Conservation (phyloP, 2,797 vertebrate species). For the Karalla daura region DNA sequence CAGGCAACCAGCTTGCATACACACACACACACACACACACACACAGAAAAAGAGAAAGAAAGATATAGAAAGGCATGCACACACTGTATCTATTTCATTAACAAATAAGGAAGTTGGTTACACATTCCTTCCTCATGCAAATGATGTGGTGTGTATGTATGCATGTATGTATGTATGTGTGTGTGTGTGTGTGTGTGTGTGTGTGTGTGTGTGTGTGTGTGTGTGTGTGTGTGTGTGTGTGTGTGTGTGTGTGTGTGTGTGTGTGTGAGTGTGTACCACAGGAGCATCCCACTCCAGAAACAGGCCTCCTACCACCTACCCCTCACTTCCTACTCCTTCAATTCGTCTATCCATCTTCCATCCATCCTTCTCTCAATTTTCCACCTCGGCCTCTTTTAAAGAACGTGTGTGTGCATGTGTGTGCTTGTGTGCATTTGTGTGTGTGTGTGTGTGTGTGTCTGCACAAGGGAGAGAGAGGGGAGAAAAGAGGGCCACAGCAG, state of each 20-base stretch:
- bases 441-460: not conserved
- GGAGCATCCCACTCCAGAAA: slow-evolving; percentile 11
- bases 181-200: not conserved
- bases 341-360: slow-evolving; percentile 20
- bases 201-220: not conserved
- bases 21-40: slow-evolving; percentile 1
- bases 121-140: slow-evolving; percentile 20
- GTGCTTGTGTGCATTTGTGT: slow-evolving; percentile 1
- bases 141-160: no score
- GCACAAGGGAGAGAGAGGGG: not conserved
- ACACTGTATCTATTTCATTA: slow-evolving; percentile 24
- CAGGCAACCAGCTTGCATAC: slow-evolving; percentile 37
- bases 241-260: not conserved
- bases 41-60: slow-evolving; percentile 4
- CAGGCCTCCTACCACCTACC: not conserved
- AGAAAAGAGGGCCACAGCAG: not conserved
- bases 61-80: not conserved
- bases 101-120: not conserved
- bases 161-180: slow-evolving; percentile 4
- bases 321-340: not conserved
- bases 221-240: slow-evolving; percentile 12
- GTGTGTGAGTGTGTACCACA: not conserved
- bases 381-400: slow-evolving; percentile 18
- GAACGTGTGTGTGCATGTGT: not conserved
- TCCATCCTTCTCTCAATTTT: slow-evolving; percentile 40